Percentiles rank a stretch among this genome's conserved stretches.
Evolutionary conservation across 2,797 vertebrate species (phyloP).

Genomic region (Selene dorsalis): DNA sequence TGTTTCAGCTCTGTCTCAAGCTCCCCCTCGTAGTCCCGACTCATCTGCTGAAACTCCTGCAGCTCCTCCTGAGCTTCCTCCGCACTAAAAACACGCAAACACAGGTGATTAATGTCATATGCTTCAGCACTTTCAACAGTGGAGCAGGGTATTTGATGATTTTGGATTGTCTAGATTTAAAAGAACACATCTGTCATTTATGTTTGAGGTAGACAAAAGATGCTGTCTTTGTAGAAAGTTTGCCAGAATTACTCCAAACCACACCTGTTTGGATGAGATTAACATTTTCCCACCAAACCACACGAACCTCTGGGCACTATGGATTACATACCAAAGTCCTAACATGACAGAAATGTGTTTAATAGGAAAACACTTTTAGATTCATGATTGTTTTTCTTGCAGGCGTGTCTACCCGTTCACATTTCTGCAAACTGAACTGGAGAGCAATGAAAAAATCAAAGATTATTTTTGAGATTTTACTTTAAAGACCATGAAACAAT

Average conservation of each 20-base stretch:
- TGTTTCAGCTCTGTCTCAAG: constrained; percentile 94
- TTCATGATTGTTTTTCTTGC: constrained; percentile 9
- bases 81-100: constrained; percentile 77
- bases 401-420: constrained; percentile 19
- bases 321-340: neutral
- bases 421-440: constrained; percentile 20
- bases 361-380: constrained; percentile 4
- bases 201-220: neutral
- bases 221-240: neutral
- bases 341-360: constrained; percentile 21
- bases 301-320: neutral
- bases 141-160: neutral
- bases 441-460: neutral
- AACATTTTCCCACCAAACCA: constrained; percentile 1
- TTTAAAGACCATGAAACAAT: neutral
- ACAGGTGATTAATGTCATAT: neutral
- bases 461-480: constrained; percentile 15
- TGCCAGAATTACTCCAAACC: neutral
- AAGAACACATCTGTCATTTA: neutral
- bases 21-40: constrained; percentile 95
- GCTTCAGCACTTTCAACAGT: neutral
- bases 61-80: constrained; percentile 90
- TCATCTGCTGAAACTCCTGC: constrained; percentile 96
- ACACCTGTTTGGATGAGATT: neutral
- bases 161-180: neutral